Evolutionary conservation across 2,113 vertebrate species (phyloP).

Genomic region (Uria lomvia): DNA sequence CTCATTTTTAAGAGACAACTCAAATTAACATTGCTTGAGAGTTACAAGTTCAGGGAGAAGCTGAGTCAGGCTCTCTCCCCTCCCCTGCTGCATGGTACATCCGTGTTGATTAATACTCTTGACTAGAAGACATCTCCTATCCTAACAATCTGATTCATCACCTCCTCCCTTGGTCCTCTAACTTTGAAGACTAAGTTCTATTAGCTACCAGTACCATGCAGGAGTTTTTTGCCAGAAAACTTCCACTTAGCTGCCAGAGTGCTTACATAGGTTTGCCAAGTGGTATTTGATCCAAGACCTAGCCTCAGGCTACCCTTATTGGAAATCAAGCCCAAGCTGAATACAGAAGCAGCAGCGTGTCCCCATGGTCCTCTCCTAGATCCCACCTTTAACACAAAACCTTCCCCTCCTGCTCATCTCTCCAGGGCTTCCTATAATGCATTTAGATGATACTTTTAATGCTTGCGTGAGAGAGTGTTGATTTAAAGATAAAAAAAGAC

Average conservation of each 20-base stretch:
- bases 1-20: not conserved
- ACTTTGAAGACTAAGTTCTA: not conserved
- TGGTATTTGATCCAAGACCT: not conserved
- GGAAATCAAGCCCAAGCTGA: not conserved
- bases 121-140: not conserved
- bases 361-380: no score
- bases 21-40: not conserved
- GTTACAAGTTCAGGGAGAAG: not conserved
- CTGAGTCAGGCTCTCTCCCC: not conserved
- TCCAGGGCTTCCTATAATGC: not conserved
- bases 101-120: not conserved
- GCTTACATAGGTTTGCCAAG: not conserved
- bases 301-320: not conserved
- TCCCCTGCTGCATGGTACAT: not conserved
- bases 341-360: not conserved
- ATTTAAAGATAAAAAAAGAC: not conserved
- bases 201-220: not conserved
- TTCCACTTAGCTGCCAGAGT: not conserved
- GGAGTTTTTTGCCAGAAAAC: not conserved
- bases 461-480: not conserved
- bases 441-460: not conserved
- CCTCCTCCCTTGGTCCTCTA: not conserved
- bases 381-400: not conserved
- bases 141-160: not conserved
- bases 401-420: not conserved